Base-by-base conservation (phyloP, 1,140 invertebrate genomes). In the Zaprionus taronus region DNA sequence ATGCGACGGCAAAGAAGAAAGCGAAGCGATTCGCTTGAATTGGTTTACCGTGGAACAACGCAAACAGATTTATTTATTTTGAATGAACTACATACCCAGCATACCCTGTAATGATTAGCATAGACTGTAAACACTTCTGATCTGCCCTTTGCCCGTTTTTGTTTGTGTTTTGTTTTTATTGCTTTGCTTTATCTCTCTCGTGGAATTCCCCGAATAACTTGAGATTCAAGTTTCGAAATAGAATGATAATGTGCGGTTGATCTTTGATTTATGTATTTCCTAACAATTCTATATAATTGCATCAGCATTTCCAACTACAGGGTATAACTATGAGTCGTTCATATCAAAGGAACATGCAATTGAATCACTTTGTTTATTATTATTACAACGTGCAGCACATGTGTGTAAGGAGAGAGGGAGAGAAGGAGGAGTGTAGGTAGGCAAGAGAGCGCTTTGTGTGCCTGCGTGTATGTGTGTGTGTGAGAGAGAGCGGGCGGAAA, bases 1-100 rank as follows among this genome's bases (percentile, higher is more conserved):
- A 14, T 34, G 31, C 7, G 38, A 49, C 49, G 57, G 63, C 63
- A 68, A 49, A 55, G 63, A 81, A 84, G 79, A 85, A 85, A 85
- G 79, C 65, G 58, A 71, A 60, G 31, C 80, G 84, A 83, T 87
- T 87, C 72, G 82, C 83, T 83, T 87, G 77, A 86, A 83, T 85
- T 87, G 83, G 70, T 60, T 83, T 77, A 58, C 62, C 56, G 62
- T 66, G 61, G 44, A 78, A 58, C 63, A 71, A 69, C 63, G 56
- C 81, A 68, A 53, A 83, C 79, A 74, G 65, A 87, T 89, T 83
- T 87, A 79, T 87, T 84, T 80, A 60, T 20, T 38, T 66, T 24
- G 53, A 12, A n/a, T 5, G 1, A 57, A 12, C 22, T 74, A 61
- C 72, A 76, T n/a, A n/a, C 15, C 6, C n/a, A 17, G 80, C 74